Percentiles rank a stretch among this genome's conserved stretches.
phyloP scores from a whole-genome alignment of 2,888 invertebrate genomes.

The Osmoderma eremita region DNA sequence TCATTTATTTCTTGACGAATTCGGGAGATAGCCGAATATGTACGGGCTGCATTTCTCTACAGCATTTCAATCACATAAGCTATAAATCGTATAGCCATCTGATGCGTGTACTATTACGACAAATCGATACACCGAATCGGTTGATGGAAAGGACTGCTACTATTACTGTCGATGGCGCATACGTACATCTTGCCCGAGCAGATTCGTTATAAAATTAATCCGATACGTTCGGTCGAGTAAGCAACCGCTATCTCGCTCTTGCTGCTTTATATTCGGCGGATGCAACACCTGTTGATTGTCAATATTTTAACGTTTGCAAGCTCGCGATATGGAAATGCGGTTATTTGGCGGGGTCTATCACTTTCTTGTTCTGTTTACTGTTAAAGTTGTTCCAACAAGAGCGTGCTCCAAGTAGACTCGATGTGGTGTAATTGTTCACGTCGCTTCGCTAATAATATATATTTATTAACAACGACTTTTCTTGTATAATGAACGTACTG shows the following conservation, averaged over 20 bases:
- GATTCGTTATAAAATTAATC: constrained; percentile 41
- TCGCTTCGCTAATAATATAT: too few relatives aligned
- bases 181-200: constrained; percentile 17
- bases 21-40: too few relatives aligned
- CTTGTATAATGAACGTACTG: too few relatives aligned
- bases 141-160: constrained; percentile 15
- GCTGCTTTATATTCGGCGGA: constrained; percentile 54
- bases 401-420: neutral
- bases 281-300: constrained; percentile 60
- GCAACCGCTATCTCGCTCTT: constrained; percentile 35
- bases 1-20: too few relatives aligned
- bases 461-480: too few relatives aligned
- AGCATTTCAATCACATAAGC: neutral
- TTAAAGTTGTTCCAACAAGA: constrained; percentile 12
- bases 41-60: neutral
- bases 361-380: constrained; percentile 44
- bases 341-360: constrained; percentile 57
- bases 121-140: constrained; percentile 24
- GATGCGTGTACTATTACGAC: neutral
- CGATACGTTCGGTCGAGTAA: constrained; percentile 41
- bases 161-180: constrained; percentile 12
- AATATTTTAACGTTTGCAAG: constrained; percentile 59
- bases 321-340: constrained; percentile 59
- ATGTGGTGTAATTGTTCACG: too few relatives aligned
- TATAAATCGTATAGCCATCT: constrained; percentile 13